These are phyloP conservation scores for Cerastis leucographa DNA, from an alignment of 2,888 invertebrate genomes.

Conservation along the genomic window DNA sequence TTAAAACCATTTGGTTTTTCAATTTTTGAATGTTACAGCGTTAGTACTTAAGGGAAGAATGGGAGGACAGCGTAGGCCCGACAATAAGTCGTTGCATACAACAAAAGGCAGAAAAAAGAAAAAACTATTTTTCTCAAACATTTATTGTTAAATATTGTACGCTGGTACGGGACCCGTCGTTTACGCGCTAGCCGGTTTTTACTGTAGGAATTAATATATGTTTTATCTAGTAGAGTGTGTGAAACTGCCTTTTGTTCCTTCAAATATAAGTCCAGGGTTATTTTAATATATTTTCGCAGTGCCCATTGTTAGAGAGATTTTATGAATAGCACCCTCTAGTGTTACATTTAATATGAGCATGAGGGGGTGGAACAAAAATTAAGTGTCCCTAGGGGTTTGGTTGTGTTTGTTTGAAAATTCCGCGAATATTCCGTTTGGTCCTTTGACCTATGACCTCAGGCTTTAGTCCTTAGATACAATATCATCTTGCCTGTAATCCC, in stretches of 20 bases:
- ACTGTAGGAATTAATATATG: constrained; percentile 24
- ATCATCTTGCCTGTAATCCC: no score
- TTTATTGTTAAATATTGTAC: background rate
- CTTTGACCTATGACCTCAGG: background rate
- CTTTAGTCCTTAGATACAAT: background rate
- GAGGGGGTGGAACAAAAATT: constrained; percentile 28
- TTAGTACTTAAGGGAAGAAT: no score
- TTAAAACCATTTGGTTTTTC: no score
- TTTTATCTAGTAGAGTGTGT: constrained; percentile 29
- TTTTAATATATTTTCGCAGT: constrained; percentile 51
- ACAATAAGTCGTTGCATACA: no score
- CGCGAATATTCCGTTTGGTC: background rate
- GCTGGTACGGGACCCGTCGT: background rate
- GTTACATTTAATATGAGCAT: constrained; percentile 43
- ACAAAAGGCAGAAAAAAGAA: no score
- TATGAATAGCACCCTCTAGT: constrained; percentile 48
- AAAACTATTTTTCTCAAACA: no score
- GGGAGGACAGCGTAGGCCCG: no score
- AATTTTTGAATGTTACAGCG: no score
- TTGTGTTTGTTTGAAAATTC: constrained; percentile 7
- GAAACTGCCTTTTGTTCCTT: constrained; percentile 30
- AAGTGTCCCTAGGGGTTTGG: background rate
- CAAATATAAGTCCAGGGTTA: constrained; percentile 42
- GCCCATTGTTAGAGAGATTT: constrained; percentile 38
- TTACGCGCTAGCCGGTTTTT: background rate